Percentiles rank a stretch among this genome's conserved stretches.
Conservation (phyloP, 2,888 invertebrate genomes). For the Aquatica leii region DNA sequence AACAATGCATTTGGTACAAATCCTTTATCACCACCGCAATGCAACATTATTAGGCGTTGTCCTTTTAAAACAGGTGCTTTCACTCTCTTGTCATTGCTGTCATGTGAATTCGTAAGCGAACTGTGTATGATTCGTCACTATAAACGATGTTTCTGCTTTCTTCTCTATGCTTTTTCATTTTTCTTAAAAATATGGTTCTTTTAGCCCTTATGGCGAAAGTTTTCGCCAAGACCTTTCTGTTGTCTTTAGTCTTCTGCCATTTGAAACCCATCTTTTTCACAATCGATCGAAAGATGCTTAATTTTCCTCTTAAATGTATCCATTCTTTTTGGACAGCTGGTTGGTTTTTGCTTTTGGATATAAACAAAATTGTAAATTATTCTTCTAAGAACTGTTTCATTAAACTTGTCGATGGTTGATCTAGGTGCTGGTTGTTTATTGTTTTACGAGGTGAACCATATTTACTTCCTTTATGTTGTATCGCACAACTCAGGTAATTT, state of each 20-base stretch:
- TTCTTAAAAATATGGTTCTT: slow-evolving; percentile 12
- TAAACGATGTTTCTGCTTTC: slow-evolving; percentile 17
- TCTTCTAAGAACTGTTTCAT: not conserved
- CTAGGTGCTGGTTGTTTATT: not conserved
- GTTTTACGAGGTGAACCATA: too few species aligned
- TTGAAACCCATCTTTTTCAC: too few species aligned
- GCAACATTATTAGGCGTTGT: not conserved
- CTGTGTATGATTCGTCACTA: slow-evolving; percentile 25
- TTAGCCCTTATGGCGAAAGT: slow-evolving; percentile 8
- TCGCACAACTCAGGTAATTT: too few species aligned
- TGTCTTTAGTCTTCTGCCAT: too few species aligned
- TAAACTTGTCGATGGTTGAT: not conserved
- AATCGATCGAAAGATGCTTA: too few species aligned
- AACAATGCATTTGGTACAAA: slow-evolving; percentile 11
- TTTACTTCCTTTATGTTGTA: too few species aligned
- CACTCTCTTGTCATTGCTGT: not conserved
- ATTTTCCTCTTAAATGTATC: too few species aligned
- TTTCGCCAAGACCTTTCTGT: too few species aligned
- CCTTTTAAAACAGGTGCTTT: slow-evolving; percentile 1
- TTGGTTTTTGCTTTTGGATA: too few species aligned
- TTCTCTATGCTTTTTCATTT: slow-evolving; percentile 1
- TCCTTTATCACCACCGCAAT: not conserved
- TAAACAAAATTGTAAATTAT: not conserved
- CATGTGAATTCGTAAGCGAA: slow-evolving; percentile 2
- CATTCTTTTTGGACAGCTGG: too few species aligned